Base-by-base conservation (phyloP, 2,797 vertebrate genomes). In the Capromys pilorides region DNA sequence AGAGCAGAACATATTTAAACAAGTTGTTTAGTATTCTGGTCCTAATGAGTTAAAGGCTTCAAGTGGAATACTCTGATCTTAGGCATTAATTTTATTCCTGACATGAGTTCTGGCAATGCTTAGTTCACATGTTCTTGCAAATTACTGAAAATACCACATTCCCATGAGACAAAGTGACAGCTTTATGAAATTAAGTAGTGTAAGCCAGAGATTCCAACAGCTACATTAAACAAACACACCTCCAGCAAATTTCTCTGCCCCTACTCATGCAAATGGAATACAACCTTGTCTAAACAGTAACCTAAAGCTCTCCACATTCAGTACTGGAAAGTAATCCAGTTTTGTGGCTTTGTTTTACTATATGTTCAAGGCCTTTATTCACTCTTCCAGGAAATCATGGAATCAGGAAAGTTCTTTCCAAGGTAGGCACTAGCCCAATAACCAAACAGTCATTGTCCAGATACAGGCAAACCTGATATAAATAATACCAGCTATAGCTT, bases 211-310 rank as follows among this genome's bases (percentile, higher is more conserved):
- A 94, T 78, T 93, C 94, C 66, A 96, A 93, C 21, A 88, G 92
- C 75, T 84, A 33, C 93, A 28, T 92, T 96, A 96, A 97, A 95
- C 88, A 97, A 95, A 96, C 93, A 96, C 51, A 95, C 75, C 80
- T 96, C 84, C 61, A 95, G 82, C 64, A 95, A 95, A 92, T 96
- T 69, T 91, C 45, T 91, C 91, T 93, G 64, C 45, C 69, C 71
- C 51, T 0, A 33, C 81, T 92, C 85, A 77, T 26, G 78, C 81
- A 90, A 86, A 82, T 61, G 62, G 82, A 91, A 94, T 89, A 69
- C 62, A 81, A 39, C 96, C 93, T 86, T 80, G 13, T 85, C 88
- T 69, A 79, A 93, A 90, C 66, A 83, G 75, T 41, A 75, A 82
- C 78, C 79, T 3, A 1, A 45, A 57, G 45, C 31, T 89, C 57